A percentile compares a stretch with the other conserved stretches of the same genome.
Conservation (phyloP, 2,113 vertebrate species). For the Columba livia region DNA sequence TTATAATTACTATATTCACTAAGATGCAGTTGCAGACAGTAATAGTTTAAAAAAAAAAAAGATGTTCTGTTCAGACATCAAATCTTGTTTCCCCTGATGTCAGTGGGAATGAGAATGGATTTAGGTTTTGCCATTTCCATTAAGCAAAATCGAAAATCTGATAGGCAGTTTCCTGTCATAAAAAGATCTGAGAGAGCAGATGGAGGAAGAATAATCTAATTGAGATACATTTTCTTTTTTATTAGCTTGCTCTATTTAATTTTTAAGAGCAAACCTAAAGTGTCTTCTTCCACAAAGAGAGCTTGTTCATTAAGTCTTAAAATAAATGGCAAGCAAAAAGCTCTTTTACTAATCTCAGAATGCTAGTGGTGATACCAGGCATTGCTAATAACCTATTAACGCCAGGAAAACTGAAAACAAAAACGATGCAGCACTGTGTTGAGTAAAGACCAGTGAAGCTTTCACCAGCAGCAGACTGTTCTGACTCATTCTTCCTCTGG, state of each 20-base stretch:
- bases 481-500: slow-evolving; percentile 25
- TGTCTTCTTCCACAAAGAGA: not conserved
- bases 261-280: slow-evolving; percentile 30
- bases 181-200: slow-evolving; percentile 48
- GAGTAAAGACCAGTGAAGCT: not conserved
- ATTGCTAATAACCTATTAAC: not conserved
- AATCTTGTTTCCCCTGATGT: not conserved
- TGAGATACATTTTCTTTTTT: slow-evolving; percentile 46
- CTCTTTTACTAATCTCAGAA: not conserved
- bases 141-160: slow-evolving; percentile 58
- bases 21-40: not conserved
- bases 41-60: not conserved
- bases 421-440: not conserved
- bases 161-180: slow-evolving; percentile 57
- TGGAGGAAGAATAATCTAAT: slow-evolving; percentile 53
- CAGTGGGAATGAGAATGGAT: slow-evolving; percentile 2
- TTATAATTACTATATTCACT: not conserved
- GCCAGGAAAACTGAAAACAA: not conserved
- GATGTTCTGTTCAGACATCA: not conserved
- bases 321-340: slow-evolving; percentile 25
- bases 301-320: slow-evolving; percentile 18
- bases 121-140: slow-evolving; percentile 47
- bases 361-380: not conserved
- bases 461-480: slow-evolving; percentile 30
- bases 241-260: not conserved